Base-by-base conservation (phyloP, 2,113 vertebrate species). In the Rattus rattus region DNA sequence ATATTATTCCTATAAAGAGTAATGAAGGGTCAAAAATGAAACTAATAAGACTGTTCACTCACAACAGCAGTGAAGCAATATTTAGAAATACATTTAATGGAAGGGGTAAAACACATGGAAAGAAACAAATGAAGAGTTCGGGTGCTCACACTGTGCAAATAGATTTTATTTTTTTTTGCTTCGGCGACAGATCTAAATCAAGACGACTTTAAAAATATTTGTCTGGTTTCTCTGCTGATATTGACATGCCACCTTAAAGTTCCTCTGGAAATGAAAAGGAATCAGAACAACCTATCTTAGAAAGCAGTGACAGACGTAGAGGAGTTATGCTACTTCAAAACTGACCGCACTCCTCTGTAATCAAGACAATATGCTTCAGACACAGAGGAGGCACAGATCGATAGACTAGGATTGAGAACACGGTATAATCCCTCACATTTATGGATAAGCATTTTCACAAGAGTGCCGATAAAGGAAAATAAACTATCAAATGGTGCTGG, bases 171-270 rank as follows among this genome's bases (percentile, higher is more conserved):
- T 54, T 54, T 11, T 54, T 73, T 47, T 17, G 79, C 83, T 17
- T 80, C 49, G 81, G 70, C 22, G 24, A 30, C 22, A 92, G n/a
- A 70, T 80, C 91, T 54, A 54, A 43, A 11, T 67, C 11, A 36
- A 84, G 36, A 67, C 9, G 43, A 67, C 30, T 91, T 88, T 67
- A 92, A 94, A 80, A 86, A 73, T 43, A 43, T 22, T 52, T 26
- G 54, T 69, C 33, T 89, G 56, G 17, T 14, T 89, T 85, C 49
- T 69, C 89, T 85, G 63, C 9, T 30, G 9, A 81, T 80, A 92
- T 65, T 87, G 67, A 70, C 61, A 76, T 93, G 13, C 22, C 70
- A 56, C 63, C 16, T 79, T 90, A 83, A 94, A 95, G 43, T 63
- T 81, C 52, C 59, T 77, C 81, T 56, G 59, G 59, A 90, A 90